Percentiles rank a stretch among this genome's conserved stretches.
Conservation (phyloP, 2,888 invertebrate species). For the Xylocampa areola region DNA sequence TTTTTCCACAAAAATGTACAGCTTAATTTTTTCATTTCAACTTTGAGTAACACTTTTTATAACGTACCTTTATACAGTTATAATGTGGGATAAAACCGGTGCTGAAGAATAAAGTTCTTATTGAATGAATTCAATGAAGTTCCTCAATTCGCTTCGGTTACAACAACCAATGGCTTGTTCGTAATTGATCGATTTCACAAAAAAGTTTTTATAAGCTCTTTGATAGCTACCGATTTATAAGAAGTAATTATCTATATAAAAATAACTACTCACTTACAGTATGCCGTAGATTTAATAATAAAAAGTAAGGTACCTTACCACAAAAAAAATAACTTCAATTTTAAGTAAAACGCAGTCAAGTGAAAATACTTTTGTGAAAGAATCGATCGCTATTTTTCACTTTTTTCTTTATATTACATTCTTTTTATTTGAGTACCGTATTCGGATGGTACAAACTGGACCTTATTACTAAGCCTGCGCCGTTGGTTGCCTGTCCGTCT, state of each 20-base stretch:
- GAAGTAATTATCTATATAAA: too few species aligned
- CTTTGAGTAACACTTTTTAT: too few species aligned
- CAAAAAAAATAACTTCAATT: not conserved
- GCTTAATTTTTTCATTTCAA: too few species aligned
- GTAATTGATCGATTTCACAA: slow-evolving; percentile 47
- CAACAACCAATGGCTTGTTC: slow-evolving; percentile 32
- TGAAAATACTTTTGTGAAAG: slow-evolving; percentile 13
- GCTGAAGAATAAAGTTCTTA: too few species aligned
- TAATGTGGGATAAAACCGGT: too few species aligned
- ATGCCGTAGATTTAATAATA: slow-evolving; percentile 5
- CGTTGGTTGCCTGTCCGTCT: too few species aligned
- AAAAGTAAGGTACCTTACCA: not conserved
- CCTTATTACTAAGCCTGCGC: too few species aligned
- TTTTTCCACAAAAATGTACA: too few species aligned
- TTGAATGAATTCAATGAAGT: slow-evolving; percentile 41
- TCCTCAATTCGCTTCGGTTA: slow-evolving; percentile 33
- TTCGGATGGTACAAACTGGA: too few species aligned
- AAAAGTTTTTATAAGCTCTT: slow-evolving; percentile 53
- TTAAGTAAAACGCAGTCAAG: slow-evolving; percentile 23
- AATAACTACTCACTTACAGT: slow-evolving; percentile 10
- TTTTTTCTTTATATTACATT: not conserved
- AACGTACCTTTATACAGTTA: too few species aligned
- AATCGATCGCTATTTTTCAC: not conserved
- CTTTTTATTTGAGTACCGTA: too few species aligned
- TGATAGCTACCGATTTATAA: slow-evolving; percentile 28